Base-by-base conservation (phyloP, 2,888 invertebrate species). In the Catonia carolina region DNA sequence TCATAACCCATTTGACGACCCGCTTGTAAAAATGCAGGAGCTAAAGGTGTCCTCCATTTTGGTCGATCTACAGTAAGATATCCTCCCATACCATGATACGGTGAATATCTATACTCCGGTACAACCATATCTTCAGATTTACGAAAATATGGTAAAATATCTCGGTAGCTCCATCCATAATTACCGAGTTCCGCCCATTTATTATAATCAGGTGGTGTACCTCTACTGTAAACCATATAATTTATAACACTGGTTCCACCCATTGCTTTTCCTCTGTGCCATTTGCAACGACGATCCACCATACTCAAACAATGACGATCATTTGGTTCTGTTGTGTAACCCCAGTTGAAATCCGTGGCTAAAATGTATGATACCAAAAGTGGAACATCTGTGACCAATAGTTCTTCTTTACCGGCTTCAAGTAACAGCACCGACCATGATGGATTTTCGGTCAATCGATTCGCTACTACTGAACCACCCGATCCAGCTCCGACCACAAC, bases 1-100 rank as follows among this genome's bases (percentile, higher is more conserved):
- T 76, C 75, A 68, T 83, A 80, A 0, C 87, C 87, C 33, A 83
- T 76, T 67, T 83, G 75, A 67, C 77, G 75, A 2, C 82, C 83
- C 1, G 83, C 83, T 61, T 78, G 73, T 1, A 85, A 69, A 68
- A 81, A 85, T 0, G 80, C 76, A 6, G 75, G 70, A 0, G 73
- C 75, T 18, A 79, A 65, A 4, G 73, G 72, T 1, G 78, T 74
- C 27, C 77, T 70, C 70, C 73, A 77, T 0, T 78, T 74, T 1
- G 81, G 74, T 69, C 83, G 78, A 68, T 83, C 81, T 74, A 74
- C 70, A 8, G 71, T 79, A 41, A 84, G 67, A 5, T 77, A 78
- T 0, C 87, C 88, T 14, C 79, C 77, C 7, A 73, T 75, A 55
- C 76, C 78, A 71, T 85, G 82, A 63, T 78, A 81, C 2, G 69